Evolutionary conservation across 2,888 invertebrate species (phyloP), one percentile per base, ranked within the genome.

Genomic region (Lissocephala sabroskyi): DNA sequence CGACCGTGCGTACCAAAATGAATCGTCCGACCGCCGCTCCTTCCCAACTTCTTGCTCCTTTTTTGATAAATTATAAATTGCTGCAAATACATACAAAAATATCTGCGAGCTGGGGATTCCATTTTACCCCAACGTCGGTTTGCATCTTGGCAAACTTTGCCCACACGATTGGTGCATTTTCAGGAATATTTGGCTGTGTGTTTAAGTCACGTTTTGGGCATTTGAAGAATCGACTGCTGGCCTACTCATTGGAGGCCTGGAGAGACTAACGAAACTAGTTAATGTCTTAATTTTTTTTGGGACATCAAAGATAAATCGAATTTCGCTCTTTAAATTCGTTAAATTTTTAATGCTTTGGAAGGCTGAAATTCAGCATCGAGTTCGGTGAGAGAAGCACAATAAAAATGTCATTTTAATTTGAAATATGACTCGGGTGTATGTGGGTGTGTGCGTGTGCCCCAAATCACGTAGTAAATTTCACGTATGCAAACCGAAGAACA

Each of bases 31-130:
- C 30, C 11, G 11, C 55, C 45, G 49, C 55, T 48, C 63, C 67
- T 56, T 77, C 67, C 73, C 28, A 4, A 11, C 29, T 52, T 51
- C 59, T 65, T 52, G 53, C 56, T 74, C 54, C 53, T 75, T 75
- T 71, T 75, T 78, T 73, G 75, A 73, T 73, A 73, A 73, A 73
- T 73, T 73, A 78, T 73, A 73, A 78, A 73, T 73, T 73, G 66
- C 58, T 62, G 76, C 71, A 73, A 71, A 73, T 73, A 78, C 78
- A 78, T 62, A 73, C 71, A 73, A 71, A 73, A 78, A 78, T 73
- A 78, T 73, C 75, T 73, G 71, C 79, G 64, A 64, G 76, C 62
- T 59, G 71, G 71, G n/a, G 79, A 73, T 78, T 73, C 66, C 78
- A 59, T 62, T 56, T n/a, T 68, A 65, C 50, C 50, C 59, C 62